Evolutionary conservation across 2,113 vertebrate genomes (phyloP).

Genomic region (Menura novaehollandiae): DNA sequence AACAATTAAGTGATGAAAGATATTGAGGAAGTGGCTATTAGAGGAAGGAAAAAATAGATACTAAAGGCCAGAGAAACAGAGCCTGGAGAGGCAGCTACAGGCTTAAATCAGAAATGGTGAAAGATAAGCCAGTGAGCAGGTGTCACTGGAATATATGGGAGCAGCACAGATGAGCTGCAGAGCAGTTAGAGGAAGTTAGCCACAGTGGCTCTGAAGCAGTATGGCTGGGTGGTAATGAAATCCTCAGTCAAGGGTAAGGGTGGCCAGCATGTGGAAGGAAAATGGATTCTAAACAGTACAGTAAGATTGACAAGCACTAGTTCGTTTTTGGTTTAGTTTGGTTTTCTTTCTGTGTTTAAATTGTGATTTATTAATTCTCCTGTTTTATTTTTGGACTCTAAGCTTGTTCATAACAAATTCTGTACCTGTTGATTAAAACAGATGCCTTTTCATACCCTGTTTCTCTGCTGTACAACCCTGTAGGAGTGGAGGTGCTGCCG

Average conservation of each 20-base stretch:
- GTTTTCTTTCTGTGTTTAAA: neutral
- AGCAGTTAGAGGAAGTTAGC: neutral
- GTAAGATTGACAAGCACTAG: neutral
- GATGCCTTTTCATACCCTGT: neutral
- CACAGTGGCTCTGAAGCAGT: neutral
- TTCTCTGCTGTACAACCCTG: fast-evolving
- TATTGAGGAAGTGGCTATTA: neutral
- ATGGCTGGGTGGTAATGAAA: neutral
- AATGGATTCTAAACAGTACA: neutral
- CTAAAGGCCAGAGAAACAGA: neutral
- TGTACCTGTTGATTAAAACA: neutral
- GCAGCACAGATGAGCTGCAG: neutral
- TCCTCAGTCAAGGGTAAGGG: neutral
- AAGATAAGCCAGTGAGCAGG: neutral
- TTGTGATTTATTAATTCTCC: neutral
- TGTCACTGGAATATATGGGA: neutral
- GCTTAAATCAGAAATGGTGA: neutral
- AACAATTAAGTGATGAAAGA: neutral
- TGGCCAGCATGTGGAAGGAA: neutral
- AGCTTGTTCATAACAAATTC: neutral
- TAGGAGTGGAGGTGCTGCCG: neutral
- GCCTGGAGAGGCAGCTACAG: neutral
- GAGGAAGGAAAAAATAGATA: neutral
- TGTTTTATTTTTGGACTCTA: neutral
- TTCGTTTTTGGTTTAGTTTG: neutral